These are phyloP conservation scores for Cosmorhoe ocellata DNA, from an alignment of 2,888 invertebrate species.

Conservation along the genomic window DNA sequence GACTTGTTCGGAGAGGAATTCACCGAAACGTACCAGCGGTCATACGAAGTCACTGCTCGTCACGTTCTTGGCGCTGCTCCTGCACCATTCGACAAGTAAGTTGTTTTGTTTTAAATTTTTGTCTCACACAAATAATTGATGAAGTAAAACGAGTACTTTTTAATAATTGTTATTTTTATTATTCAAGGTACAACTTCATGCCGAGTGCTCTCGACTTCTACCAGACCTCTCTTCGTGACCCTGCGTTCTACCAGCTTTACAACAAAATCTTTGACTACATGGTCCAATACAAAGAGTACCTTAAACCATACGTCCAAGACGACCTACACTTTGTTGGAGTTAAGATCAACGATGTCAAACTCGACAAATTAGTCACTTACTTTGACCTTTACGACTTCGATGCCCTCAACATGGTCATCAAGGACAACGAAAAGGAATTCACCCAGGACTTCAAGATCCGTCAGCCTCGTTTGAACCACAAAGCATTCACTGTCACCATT, in stretches of 20 bases:
- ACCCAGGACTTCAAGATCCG: constrained; percentile 79
- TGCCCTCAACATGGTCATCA: constrained; percentile 78
- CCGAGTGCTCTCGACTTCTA: constrained; percentile 85
- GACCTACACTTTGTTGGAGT: constrained; percentile 83
- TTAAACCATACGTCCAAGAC: constrained; percentile 82
- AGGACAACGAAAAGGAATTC: constrained; percentile 54
- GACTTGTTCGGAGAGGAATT: constrained; percentile 64
- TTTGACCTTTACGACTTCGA: constrained; percentile 86
- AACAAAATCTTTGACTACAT: constrained; percentile 82
- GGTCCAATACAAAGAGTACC: constrained; percentile 82
- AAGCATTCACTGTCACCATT: constrained; percentile 84
- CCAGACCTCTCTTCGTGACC: constrained; percentile 86
- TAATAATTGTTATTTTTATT: neutral
- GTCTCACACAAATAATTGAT: no score
- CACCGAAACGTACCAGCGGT: constrained; percentile 66
- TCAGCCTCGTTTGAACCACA: constrained; percentile 87
- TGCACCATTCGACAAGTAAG: constrained; percentile 51
- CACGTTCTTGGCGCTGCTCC: constrained; percentile 63
- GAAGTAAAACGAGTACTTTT: no score
- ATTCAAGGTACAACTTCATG: constrained; percentile 62
- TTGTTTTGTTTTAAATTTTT: constrained; percentile 9
- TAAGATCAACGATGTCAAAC: constrained; percentile 82
- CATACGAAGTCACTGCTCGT: constrained; percentile 81
- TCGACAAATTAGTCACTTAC: constrained; percentile 84
- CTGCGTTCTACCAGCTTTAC: constrained; percentile 86